These are phyloP conservation scores for Palaemon carinicauda DNA, from an alignment of 1,140 invertebrate genomes.

Conservation along the genomic window DNA sequence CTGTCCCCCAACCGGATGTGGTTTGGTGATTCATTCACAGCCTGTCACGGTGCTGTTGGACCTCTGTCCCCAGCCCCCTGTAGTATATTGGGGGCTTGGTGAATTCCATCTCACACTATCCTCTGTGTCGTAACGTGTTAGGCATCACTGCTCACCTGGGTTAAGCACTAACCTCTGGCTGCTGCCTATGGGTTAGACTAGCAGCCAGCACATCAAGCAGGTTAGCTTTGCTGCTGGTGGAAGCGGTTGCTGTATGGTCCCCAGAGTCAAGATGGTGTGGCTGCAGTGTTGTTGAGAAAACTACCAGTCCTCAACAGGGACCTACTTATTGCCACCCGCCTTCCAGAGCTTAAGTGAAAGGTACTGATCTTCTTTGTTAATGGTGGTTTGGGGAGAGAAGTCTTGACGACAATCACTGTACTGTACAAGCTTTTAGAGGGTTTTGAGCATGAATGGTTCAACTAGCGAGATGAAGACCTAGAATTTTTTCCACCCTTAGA, in stretches of 20 bases:
- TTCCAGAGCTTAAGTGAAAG: constrained; percentile 48
- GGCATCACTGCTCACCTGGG: constrained; percentile 44
- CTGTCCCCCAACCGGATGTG: constrained; percentile 54
- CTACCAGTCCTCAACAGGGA: constrained; percentile 24
- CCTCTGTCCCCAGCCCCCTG: constrained; percentile 45
- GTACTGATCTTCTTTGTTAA: constrained; percentile 45
- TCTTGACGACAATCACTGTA: constrained; percentile 27
- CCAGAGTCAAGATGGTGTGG: constrained; percentile 40
- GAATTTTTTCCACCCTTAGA: constrained; percentile 3
- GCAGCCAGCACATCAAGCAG: constrained; percentile 29
- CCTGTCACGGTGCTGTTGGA: constrained; percentile 55
- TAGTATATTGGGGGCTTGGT: constrained; percentile 38
- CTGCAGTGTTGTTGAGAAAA: constrained; percentile 39
- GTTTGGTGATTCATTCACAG: constrained; percentile 57
- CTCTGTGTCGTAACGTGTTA: constrained; percentile 55
- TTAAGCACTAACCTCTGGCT: constrained; percentile 19
- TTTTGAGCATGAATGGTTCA: constrained; percentile 47
- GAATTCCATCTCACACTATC: constrained; percentile 50
- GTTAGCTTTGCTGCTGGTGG: constrained; percentile 27
- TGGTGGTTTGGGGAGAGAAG: constrained; percentile 42
- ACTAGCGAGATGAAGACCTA: constrained; percentile 23
- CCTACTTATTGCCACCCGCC: constrained; percentile 31
- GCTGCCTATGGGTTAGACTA: background rate
- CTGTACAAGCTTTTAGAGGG: constrained; percentile 36
- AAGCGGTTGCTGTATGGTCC: constrained; percentile 23